These are phyloP conservation scores for Eristalis arbustorum DNA, from an alignment of 2,888 invertebrate genomes.

Conservation along the genomic window DNA sequence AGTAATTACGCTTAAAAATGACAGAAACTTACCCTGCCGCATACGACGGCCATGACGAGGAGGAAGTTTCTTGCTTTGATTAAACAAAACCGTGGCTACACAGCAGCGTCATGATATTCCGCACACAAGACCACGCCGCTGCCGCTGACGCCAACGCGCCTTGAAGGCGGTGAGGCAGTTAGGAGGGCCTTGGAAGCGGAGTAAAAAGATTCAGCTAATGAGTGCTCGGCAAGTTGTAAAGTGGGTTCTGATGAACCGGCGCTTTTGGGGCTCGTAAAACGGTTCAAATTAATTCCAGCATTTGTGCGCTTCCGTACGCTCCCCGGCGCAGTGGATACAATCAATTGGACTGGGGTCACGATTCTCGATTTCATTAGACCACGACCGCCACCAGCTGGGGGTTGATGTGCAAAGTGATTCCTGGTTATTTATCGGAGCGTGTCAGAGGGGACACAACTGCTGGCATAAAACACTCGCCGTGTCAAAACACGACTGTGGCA, in stretches of 20 bases:
- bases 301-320: neutral
- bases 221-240: conserved; percentile 54
- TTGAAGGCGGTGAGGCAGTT: neutral
- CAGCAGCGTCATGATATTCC: conserved; percentile 20
- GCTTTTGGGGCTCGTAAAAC: conserved; percentile 52
- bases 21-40: conserved; percentile 65
- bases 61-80: conserved; percentile 58
- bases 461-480: conserved; percentile 64
- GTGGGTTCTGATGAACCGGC: conserved; percentile 52
- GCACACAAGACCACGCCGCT: neutral
- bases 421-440: conserved; percentile 60
- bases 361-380: conserved; percentile 58
- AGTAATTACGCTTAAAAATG: conserved; percentile 70
- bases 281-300: conserved; percentile 33
- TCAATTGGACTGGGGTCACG: conserved; percentile 63
- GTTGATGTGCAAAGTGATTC: conserved; percentile 22
- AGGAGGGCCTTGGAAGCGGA: neutral
- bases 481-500: conserved; percentile 53
- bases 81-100: conserved; percentile 48
- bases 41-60: conserved; percentile 52
- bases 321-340: neutral
- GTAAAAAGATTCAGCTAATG: conserved; percentile 46
- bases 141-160: too few relatives aligned
- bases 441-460: conserved; percentile 54
- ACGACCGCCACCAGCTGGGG: conserved; percentile 32